Evolutionary conservation across 1,140 invertebrate species (phyloP), one percentile per base, ranked within the genome.

Genomic region (Tetramorium parvispinum): DNA sequence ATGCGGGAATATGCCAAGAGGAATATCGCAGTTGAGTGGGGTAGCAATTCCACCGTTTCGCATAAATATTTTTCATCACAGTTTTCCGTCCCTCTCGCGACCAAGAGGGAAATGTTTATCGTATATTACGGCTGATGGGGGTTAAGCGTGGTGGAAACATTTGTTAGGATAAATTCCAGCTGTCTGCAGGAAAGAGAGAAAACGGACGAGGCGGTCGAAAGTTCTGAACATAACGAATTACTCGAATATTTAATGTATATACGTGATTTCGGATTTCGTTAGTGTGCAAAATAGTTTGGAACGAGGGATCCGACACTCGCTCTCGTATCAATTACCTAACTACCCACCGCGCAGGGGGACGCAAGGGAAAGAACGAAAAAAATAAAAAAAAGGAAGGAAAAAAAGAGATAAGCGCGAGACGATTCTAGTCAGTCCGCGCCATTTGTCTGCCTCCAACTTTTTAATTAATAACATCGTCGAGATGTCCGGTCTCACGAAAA

Each of bases 121-220:
- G 93, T 93, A 93, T 91, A 93, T 93, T 93, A 93, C 87, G 87
- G 75, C 68, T 65, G 77, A 86, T 85, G 59, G 55, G 73, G 79
- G 78, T 66, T 77, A 79, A 77, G 85, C 77, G 73, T 40, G 49
- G 73, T 79, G 83, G 90, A 92, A 87, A 91, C 87, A 94, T 94
- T 93, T 90, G 91, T 94, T 94, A 93, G 94, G 90, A 94, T 93
- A 92, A 94, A 94, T 94, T 94, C 93, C 93, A 91, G 88, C 87
- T 91, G 91, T 92, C 91, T 86, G 85, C 89, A 86, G 88, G 88
- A 90, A 87, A 85, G 86, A 88, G 70, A 88, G 86, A 68, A 83
- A 85, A 81, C 85, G 59, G 77, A 46, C 51, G 87, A 66, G 77
- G 37, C 83, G 86, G 85, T 66, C 83, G 78, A 90, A 89, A 91